A percentile compares a stretch with the other conserved stretches of the same genome.
phyloP scores from a whole-genome alignment of 2,797 vertebrate species.

The Gymnodraco acuticeps region DNA sequence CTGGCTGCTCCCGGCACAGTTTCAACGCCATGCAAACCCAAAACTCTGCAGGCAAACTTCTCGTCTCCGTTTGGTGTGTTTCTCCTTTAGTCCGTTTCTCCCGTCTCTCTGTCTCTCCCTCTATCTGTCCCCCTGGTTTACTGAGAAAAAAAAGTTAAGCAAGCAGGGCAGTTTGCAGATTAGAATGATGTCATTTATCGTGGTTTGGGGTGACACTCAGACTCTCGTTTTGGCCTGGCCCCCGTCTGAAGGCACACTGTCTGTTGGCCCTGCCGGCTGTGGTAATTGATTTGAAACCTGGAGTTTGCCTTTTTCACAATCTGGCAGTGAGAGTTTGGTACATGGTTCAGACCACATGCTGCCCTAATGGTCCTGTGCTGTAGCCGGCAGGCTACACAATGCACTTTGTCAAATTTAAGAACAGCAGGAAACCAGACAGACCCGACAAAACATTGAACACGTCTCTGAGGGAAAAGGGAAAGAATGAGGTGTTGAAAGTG shows the following conservation, averaged over 20 bases:
- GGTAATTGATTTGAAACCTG: constrained; percentile 60
- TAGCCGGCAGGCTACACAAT: constrained; percentile 55
- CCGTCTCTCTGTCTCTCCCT: constrained; percentile 45
- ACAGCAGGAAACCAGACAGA: constrained; percentile 55
- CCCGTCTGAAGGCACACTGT: constrained; percentile 26
- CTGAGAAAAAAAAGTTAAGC: constrained; percentile 30
- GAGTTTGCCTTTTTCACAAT: constrained; percentile 44
- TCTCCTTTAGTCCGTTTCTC: constrained; percentile 52
- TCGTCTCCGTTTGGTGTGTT: constrained; percentile 62
- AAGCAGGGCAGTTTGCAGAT: constrained; percentile 53
- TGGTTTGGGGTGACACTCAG: constrained; percentile 57
- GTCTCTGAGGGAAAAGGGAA: constrained; percentile 28
- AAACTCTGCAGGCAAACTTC: constrained; percentile 62
- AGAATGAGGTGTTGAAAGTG: constrained; percentile 67
- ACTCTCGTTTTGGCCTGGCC: constrained; percentile 28
- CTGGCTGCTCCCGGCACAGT: constrained; percentile 75
- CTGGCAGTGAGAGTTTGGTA: constrained; percentile 33
- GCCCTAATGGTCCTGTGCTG: constrained; percentile 33
- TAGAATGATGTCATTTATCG: constrained; percentile 63
- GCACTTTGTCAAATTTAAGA: constrained; percentile 37
- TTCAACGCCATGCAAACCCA: constrained; percentile 64
- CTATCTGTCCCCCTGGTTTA: constrained; percentile 32
- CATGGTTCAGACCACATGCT: constrained; percentile 38
- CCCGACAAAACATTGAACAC: constrained; percentile 56
- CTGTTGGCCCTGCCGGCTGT: constrained; percentile 25